These are phyloP conservation scores for Montipora efflorescens DNA, from an alignment of 64 coral and sea anemone species.

Conservation along the genomic window DNA sequence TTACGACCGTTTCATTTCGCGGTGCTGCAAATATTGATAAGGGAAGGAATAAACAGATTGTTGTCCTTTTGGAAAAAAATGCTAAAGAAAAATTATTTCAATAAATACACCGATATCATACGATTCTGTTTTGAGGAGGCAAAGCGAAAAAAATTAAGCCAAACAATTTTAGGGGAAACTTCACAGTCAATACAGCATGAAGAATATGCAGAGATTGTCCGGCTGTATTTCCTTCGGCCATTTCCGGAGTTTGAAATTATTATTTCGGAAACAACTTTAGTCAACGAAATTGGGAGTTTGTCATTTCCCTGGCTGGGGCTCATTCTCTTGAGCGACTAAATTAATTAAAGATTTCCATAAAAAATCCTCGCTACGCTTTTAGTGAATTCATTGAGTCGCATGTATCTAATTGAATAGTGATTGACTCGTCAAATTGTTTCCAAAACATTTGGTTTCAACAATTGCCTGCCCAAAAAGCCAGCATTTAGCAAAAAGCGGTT, in stretches of 20 bases:
- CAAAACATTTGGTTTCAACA: conserved; percentile 51
- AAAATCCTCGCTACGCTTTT: not conserved
- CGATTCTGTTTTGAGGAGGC: conserved; percentile 22
- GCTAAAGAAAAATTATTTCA: conserved; percentile 28
- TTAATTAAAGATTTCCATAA: not conserved
- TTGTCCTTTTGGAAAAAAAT: conserved; percentile 2
- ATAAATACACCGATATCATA: not conserved
- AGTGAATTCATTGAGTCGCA: not conserved
- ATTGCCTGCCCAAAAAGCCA: conserved; percentile 27
- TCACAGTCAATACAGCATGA: not conserved
- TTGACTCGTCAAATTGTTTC: conserved; percentile 10
- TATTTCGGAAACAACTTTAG: conserved; percentile 51
- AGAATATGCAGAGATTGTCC: not conserved
- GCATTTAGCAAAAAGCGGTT: conserved; percentile 53
- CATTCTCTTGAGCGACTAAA: not conserved
- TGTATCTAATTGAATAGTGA: not conserved
- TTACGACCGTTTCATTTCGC: conserved; percentile 68
- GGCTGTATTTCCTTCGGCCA: not conserved
- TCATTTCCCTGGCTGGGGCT: not conserved
- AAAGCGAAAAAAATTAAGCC: not conserved
- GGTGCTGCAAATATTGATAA: conserved; percentile 86
- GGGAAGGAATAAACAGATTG: conserved; percentile 70
- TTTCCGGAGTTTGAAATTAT: conserved; percentile 37
- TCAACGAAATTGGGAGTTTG: conserved; percentile 19
- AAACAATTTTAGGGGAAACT: not conserved